These are phyloP conservation scores for Anolis apletophallus DNA, from an alignment of 2,797 vertebrate genomes.

Conservation along the genomic window DNA sequence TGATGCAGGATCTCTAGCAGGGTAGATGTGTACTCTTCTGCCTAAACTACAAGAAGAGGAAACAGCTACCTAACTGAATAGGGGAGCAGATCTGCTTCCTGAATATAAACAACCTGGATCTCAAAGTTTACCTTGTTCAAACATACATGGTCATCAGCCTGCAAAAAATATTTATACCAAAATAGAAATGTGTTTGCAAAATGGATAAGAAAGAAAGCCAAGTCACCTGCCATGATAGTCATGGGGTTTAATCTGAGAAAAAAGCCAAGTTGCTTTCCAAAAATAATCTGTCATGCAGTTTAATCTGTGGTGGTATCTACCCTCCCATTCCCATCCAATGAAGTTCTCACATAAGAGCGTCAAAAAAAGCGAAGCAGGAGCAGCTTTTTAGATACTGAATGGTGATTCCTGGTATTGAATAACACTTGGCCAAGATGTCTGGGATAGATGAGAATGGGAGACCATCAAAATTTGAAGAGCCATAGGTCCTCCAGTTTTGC, in stretches of 20 bases:
- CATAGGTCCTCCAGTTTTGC: background rate
- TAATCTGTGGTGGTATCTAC: constrained; percentile 36
- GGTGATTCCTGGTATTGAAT: no score
- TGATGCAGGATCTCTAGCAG: constrained; percentile 17
- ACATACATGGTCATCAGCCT: constrained; percentile 64
- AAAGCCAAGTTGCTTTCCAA: constrained; percentile 67
- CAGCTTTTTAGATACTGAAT: no score
- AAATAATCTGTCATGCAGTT: constrained; percentile 46
- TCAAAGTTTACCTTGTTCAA: constrained; percentile 56
- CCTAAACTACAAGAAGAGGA: constrained; percentile 57
- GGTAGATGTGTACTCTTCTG: constrained; percentile 30
- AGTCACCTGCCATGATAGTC: constrained; percentile 64
- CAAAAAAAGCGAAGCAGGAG: background rate
- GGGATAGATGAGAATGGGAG: background rate
- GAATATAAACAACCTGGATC: constrained; percentile 53
- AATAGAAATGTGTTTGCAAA: constrained; percentile 63
- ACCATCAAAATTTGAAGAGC: background rate
- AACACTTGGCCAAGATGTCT: background rate
- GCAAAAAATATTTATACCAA: constrained; percentile 70
- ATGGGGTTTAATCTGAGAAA: constrained; percentile 50
- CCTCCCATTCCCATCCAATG: background rate
- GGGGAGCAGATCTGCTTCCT: constrained; percentile 58
- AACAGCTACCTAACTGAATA: constrained; percentile 62
- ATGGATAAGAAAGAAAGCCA: constrained; percentile 67
- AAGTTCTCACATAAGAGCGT: background rate